Conservation (phyloP, 64 coral and sea anemone species). For the Hydrozoanthus tunicans region DNA sequence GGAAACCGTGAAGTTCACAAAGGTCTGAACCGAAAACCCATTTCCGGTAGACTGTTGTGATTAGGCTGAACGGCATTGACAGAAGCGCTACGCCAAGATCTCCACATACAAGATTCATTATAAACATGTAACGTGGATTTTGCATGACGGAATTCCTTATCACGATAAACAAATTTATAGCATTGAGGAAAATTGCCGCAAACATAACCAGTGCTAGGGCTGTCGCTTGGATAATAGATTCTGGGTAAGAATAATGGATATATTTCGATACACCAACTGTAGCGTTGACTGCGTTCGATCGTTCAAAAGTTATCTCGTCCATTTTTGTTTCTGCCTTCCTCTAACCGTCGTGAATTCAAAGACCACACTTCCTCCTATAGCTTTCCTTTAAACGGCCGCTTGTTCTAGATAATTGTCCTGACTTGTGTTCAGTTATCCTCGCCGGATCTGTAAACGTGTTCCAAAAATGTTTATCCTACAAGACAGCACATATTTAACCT, state of each 20-base stretch:
- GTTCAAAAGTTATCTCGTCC: background rate
- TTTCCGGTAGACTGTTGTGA: slow-evolving; percentile 74
- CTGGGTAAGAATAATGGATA: slow-evolving; percentile 45
- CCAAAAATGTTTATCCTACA: background rate
- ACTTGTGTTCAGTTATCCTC: background rate
- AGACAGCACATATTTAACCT: background rate
- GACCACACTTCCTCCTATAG: background rate
- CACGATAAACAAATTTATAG: slow-evolving; percentile 80
- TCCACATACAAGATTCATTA: slow-evolving; percentile 83
- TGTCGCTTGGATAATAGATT: slow-evolving; percentile 64
- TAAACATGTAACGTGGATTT: slow-evolving; percentile 91
- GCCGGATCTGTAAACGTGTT: too few species aligned
- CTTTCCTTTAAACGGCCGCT: background rate
- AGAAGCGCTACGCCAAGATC: slow-evolving; percentile 83
- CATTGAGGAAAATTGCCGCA: slow-evolving; percentile 68
- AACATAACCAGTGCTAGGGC: slow-evolving; percentile 70
- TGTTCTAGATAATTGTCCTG: background rate
- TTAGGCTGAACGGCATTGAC: slow-evolving; percentile 86
- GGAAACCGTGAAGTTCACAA: slow-evolving; percentile 87
- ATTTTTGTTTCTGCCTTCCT: background rate
- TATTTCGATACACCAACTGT: background rate
- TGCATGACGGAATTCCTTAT: slow-evolving; percentile 85
- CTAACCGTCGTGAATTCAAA: background rate
- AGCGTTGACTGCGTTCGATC: background rate
- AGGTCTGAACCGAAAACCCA: slow-evolving; percentile 76